phyloP scores from a whole-genome alignment of 2,797 vertebrate species.

The Xerus rutilus region DNA sequence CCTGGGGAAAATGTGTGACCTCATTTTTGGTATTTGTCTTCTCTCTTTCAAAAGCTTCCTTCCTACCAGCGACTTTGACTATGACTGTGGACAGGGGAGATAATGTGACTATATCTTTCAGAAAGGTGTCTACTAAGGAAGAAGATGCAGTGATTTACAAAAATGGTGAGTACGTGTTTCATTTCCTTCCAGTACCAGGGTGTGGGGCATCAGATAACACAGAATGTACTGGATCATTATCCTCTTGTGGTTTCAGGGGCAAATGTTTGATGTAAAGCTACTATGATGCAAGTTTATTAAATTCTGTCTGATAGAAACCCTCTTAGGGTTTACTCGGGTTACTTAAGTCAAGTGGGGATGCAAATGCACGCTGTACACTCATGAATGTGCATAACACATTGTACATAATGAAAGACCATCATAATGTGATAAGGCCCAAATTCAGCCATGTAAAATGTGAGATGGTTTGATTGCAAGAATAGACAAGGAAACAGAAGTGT shows the following conservation, averaged over 20 bases:
- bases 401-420: background rate
- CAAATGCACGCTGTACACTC: background rate
- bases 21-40: conserved; percentile 54
- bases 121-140: conserved; percentile 88
- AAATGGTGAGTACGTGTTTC: conserved; percentile 87
- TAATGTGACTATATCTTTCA: conserved; percentile 91
- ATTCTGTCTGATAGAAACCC: background rate
- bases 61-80: conserved; percentile 91
- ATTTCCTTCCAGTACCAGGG: background rate
- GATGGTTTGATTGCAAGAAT: background rate
- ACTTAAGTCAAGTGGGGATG: conserved; percentile 17
- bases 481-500: background rate
- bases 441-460: background rate
- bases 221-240: background rate
- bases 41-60: conserved; percentile 89
- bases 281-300: background rate
- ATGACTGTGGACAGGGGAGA: conserved; percentile 92
- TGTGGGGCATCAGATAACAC: background rate
- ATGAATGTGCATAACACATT: background rate
- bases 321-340: background rate
- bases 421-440: background rate
- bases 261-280: background rate
- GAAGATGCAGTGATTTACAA: conserved; percentile 93
- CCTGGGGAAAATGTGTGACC: conserved; percentile 1
- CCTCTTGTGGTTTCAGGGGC: background rate